Percentiles rank a stretch among this genome's conserved stretches.
Conservation (phyloP, 2,888 invertebrate species). For the Hydrotaea cyrtoneurina region DNA sequence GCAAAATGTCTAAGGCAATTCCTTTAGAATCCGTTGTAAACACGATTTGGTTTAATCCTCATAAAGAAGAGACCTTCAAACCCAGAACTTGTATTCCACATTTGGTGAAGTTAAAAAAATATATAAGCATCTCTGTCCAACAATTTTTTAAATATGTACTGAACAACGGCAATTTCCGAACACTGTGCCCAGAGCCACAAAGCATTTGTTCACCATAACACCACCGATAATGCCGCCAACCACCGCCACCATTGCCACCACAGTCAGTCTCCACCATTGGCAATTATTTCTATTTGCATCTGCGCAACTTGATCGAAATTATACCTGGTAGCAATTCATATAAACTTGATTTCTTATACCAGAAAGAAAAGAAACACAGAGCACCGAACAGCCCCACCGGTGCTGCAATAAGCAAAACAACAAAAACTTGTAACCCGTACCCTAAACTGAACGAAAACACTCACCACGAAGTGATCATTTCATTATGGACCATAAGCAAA, state of each 20-base stretch:
- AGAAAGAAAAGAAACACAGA: neutral
- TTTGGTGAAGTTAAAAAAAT: too few species aligned
- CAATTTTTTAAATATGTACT: too few species aligned
- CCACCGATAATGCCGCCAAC: neutral
- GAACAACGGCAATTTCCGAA: neutral
- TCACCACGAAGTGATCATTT: conserved; percentile 33
- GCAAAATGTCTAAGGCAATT: too few species aligned
- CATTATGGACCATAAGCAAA: conserved; percentile 39
- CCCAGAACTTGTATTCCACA: too few species aligned
- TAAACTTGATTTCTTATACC: conserved; percentile 32
- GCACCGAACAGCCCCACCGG: neutral
- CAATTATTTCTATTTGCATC: conserved; percentile 57
- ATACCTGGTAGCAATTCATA: conserved; percentile 65
- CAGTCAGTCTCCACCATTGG: neutral
- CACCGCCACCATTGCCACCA: neutral
- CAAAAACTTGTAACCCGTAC: conserved; percentile 12
- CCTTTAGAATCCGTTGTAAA: too few species aligned
- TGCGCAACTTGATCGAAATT: conserved; percentile 59
- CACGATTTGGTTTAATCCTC: too few species aligned
- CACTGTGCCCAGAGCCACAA: neutral
- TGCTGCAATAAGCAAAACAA: neutral
- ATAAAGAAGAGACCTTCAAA: too few species aligned
- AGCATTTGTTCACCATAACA: neutral
- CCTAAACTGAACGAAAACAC: conserved; percentile 23
- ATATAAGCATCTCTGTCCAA: too few species aligned